Evolutionary conservation across 1,140 invertebrate species (phyloP).

Genomic region (Drosophila albomicans): DNA sequence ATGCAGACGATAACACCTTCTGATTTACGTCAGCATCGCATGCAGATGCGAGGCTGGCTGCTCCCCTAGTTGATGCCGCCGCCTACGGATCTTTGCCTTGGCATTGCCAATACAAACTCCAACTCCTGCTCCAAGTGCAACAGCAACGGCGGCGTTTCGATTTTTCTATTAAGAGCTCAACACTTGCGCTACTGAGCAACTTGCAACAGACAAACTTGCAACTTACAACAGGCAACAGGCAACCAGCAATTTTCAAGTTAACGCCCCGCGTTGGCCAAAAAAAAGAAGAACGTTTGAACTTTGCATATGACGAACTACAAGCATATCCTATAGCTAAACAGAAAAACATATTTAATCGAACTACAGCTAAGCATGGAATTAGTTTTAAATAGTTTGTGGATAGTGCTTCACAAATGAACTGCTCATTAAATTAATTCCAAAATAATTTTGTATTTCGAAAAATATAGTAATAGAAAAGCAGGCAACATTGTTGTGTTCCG

Average conservation of each 20-base stretch:
- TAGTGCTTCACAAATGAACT: no score
- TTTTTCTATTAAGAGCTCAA: conserved; percentile 84
- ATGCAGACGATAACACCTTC: conserved; percentile 83
- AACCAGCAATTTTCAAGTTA: conserved; percentile 80
- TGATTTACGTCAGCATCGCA: conserved; percentile 80
- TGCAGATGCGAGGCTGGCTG: conserved; percentile 58
- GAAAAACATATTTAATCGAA: no score
- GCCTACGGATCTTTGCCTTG: conserved; percentile 37
- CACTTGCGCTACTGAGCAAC: conserved; percentile 76
- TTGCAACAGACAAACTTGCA: conserved; percentile 63
- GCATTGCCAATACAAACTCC: conserved; percentile 16
- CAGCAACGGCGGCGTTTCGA: conserved; percentile 40
- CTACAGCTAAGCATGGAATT: no score
- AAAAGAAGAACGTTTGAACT: conserved; percentile 13
- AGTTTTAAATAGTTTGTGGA: no score
- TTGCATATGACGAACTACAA: neutral
- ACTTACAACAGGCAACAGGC: conserved; percentile 54
- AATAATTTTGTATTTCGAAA: no score
- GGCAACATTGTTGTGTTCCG: no score
- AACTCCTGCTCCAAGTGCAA: conserved; percentile 1
- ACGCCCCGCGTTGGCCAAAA: conserved; percentile 67
- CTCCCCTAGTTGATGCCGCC: conserved; percentile 35
- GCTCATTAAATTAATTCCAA: no score
- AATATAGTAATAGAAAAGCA: no score
- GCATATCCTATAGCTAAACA: neutral